A percentile compares a stretch with the other conserved stretches of the same genome.
These are phyloP conservation scores for Prosopocoilus inquinatus DNA, from an alignment of 2,888 invertebrate species.

Conservation along the genomic window DNA sequence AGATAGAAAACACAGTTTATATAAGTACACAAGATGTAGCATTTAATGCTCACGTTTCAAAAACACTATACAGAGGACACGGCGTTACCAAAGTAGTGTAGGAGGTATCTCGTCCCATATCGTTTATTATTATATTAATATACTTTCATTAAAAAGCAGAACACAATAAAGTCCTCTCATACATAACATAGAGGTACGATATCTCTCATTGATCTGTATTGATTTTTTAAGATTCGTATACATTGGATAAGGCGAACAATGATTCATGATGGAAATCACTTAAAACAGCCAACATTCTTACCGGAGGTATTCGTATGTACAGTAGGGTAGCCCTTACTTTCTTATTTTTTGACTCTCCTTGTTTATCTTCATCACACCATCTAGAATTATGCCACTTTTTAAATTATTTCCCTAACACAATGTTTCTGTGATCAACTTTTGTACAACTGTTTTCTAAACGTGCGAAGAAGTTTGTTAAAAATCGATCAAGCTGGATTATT, in stretches of 20 bases:
- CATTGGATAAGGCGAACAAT: constrained; percentile 67
- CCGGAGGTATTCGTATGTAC: constrained; percentile 45
- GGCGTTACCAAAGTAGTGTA: constrained; percentile 53
- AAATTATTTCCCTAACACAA: too few relatives aligned
- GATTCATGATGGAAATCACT: constrained; percentile 54
- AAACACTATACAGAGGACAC: constrained; percentile 55
- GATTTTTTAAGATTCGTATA: constrained; percentile 58
- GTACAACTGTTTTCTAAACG: too few relatives aligned
- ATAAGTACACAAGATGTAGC: constrained; percentile 56
- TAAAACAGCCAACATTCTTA: constrained; percentile 53
- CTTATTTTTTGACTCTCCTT: not conserved
- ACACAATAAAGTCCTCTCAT: constrained; percentile 53
- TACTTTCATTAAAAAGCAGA: constrained; percentile 51
- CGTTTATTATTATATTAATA: constrained; percentile 28
- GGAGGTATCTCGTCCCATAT: constrained; percentile 51
- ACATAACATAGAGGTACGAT: constrained; percentile 54
- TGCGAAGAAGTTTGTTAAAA: too few relatives aligned
- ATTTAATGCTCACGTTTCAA: constrained; percentile 55
- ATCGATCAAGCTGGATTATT: too few relatives aligned
- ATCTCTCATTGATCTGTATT: constrained; percentile 41
- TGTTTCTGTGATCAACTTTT: too few relatives aligned
- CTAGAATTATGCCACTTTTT: too few relatives aligned
- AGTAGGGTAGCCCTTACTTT: not conserved
- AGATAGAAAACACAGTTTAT: constrained; percentile 27
- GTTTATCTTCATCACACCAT: not conserved